Base-by-base conservation (phyloP, 2,797 vertebrate species). In the Triplophysa yarkandensis region DNA sequence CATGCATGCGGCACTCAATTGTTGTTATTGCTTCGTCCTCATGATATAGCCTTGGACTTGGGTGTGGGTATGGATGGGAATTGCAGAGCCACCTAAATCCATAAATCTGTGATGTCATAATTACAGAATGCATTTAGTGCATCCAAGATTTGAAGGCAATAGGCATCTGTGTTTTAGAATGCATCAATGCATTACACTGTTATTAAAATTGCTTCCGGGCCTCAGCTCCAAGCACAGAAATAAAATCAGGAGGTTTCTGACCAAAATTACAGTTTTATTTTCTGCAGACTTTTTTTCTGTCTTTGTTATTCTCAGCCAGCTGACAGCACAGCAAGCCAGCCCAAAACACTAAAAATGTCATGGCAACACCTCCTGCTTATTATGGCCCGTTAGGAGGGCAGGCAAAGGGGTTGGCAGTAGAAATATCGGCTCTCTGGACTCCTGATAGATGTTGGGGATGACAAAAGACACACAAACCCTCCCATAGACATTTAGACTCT, bases 311-410 rank as follows among this genome's bases (percentile, higher is more conserved):
- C 48, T 55, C 32, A 11, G 43, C 14, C 30, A 30, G 39, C 41
- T 32, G 61, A 79, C 36, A 46, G 61, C 54, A 43, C 62, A 74
- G 63, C 30, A 17, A 11, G 27, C 19, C 23, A 44, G 60, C 28
- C 48, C 25, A 9, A 64, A 72, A 39, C 55, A 65, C 43, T 60
- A 50, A 75, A 71, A 41, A 71, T 61, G 71, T 64, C 68, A 76
- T 43, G 16, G 68, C 19, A 54, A 50, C 61, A 74, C 68, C 62
- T 63, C 32, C 14, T 6, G 11, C 60, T 71, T 79, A 58, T 77
- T 79, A 74, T 70, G 57, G 50, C 28, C 66, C 64, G 77, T 71
- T 62, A 61, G 55, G 34, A 43, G 48, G 3, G 14, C 41, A 74
- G 52, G 63, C 30, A 9, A 32, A 36, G 39, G 50, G 50, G 58